These are phyloP conservation scores for Calephelis virginiensis DNA, from an alignment of 1,140 invertebrate genomes.

Conservation along the genomic window DNA sequence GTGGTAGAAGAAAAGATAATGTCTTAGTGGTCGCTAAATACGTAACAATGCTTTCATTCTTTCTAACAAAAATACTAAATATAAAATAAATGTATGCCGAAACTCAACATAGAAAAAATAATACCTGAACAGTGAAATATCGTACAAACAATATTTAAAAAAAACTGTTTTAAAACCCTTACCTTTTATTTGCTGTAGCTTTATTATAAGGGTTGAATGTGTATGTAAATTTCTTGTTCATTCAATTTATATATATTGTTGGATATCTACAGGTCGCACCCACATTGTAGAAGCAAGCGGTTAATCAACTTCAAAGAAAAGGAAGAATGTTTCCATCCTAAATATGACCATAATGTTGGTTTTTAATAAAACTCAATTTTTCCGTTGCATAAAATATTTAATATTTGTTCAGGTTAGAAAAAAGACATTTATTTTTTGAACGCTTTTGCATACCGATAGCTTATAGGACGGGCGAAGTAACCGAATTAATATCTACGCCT, in stretches of 20 bases:
- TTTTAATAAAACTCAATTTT: too few species aligned
- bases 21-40: too few species aligned
- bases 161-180: not conserved
- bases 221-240: slow-evolving; percentile 31
- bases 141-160: not conserved
- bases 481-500: too few species aligned
- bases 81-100: too few species aligned
- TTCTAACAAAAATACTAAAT: too few species aligned
- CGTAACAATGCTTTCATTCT: too few species aligned
- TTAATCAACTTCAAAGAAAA: not conserved
- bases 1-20: too few species aligned
- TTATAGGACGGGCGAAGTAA: too few species aligned
- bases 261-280: slow-evolving; percentile 18
- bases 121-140: not conserved
- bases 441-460: too few species aligned
- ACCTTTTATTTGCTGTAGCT: slow-evolving; percentile 8
- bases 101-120: not conserved
- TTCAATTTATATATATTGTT: slow-evolving; percentile 35
- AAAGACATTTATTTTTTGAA: too few species aligned
- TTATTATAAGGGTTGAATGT: slow-evolving; percentile 18
- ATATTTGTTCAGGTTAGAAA: too few species aligned
- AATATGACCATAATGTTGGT: not conserved
- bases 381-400: too few species aligned
- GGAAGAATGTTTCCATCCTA: not conserved
- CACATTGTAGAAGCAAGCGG: slow-evolving; percentile 31